Evolutionary conservation across 2,797 vertebrate species (phyloP).

Genomic region (Halcyon leucocephala): DNA sequence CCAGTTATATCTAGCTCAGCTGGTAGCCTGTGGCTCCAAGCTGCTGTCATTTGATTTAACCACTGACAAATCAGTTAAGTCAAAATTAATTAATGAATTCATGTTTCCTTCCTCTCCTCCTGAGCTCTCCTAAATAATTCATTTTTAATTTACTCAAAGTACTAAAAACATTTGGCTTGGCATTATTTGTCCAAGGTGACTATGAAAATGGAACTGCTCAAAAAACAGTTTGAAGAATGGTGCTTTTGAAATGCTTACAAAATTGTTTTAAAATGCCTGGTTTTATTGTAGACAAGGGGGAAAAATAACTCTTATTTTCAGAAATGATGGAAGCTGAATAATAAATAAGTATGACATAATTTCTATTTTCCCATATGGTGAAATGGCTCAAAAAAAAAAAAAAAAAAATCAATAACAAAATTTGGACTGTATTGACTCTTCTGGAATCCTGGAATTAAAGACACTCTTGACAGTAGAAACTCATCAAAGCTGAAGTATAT

Average conservation of each 20-base stretch:
- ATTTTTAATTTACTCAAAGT: conserved; percentile 34
- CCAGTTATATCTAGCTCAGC: background rate
- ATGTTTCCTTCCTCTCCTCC: conserved; percentile 2
- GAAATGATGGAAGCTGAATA: background rate
- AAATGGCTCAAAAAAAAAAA: background rate
- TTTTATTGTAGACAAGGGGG: background rate
- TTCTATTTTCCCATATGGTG: background rate
- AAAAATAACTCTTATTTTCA: background rate
- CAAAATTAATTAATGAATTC: conserved; percentile 65
- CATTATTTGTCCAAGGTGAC: conserved; percentile 44
- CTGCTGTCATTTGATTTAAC: conserved; percentile 63
- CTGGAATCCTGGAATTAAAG: background rate
- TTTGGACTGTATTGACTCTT: background rate
- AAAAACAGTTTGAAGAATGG: background rate
- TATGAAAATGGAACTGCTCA: background rate
- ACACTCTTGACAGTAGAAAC: background rate
- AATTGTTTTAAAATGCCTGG: background rate
- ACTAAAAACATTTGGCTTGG: conserved; percentile 42
- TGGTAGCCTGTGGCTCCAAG: conserved; percentile 42
- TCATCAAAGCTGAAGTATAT: background rate
- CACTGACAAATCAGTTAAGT: conserved; percentile 54
- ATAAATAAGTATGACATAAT: background rate
- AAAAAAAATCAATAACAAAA: background rate
- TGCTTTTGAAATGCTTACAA: background rate
- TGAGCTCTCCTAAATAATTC: conserved; percentile 49